phyloP scores from a whole-genome alignment of 2,113 vertebrate genomes.

The Entelurus aequoreus region DNA sequence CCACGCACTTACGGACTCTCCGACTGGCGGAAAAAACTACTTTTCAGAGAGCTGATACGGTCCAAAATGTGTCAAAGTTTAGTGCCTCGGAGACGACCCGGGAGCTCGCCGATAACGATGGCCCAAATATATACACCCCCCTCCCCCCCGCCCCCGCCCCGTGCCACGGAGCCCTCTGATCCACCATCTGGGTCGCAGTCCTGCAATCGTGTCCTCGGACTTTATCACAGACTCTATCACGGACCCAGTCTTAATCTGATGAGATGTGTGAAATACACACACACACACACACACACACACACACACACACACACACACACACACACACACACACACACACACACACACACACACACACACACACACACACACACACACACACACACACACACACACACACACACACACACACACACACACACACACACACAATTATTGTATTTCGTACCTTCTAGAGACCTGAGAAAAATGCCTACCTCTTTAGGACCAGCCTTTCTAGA shows the following conservation, averaged over 20 bases:
- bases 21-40: too few species aligned
- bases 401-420: slow-evolving; percentile 13
- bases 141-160: slow-evolving; percentile 4
- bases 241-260: slow-evolving; percentile 54
- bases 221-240: slow-evolving; percentile 58
- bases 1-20: too few species aligned
- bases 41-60: slow-evolving; percentile 9
- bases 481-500: too few species aligned
- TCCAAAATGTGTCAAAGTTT: slow-evolving; percentile 23
- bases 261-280: slow-evolving; percentile 32
- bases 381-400: slow-evolving; percentile 8
- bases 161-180: slow-evolving; percentile 36
- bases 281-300: neutral
- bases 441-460: too few species aligned
- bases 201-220: slow-evolving; percentile 40
- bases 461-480: too few species aligned
- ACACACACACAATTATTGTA: too few species aligned
- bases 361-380: neutral
- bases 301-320: slow-evolving; percentile 4
- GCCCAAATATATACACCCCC: slow-evolving; percentile 19
- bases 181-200: slow-evolving; percentile 43
- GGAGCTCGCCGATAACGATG: slow-evolving; percentile 46
- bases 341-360: slow-evolving; percentile 16
- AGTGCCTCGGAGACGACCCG: slow-evolving; percentile 42
- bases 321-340: neutral